Percentiles rank a stretch among this genome's conserved stretches.
These are phyloP conservation scores for Tachuris rubrigastra DNA, from an alignment of 2,113 vertebrate genomes.

Conservation along the genomic window DNA sequence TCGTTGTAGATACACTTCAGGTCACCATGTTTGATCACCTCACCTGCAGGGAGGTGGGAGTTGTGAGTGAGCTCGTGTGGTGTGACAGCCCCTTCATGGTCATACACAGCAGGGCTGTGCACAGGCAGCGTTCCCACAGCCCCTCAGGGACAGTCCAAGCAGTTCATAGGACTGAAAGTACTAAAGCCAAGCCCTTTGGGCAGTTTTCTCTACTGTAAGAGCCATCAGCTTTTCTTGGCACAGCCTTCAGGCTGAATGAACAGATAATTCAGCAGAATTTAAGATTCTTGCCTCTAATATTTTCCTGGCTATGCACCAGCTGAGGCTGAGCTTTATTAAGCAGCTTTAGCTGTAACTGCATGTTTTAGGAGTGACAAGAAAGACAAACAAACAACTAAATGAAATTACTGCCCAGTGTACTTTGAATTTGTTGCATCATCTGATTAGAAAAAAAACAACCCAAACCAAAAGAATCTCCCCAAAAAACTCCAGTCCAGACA, in stretches of 20 bases:
- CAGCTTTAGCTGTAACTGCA: background rate
- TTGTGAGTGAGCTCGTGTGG: rapidly evolving
- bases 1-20: slow-evolving; percentile 84
- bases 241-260: background rate
- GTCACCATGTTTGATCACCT: slow-evolving; percentile 87
- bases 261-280: background rate
- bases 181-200: background rate
- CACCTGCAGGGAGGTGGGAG: slow-evolving; percentile 70
- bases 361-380: background rate
- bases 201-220: background rate
- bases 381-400: background rate
- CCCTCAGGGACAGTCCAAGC: background rate
- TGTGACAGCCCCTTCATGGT: background rate
- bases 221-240: background rate
- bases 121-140: background rate
- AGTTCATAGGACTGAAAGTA: background rate
- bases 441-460: background rate
- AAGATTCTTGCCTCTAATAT: background rate
- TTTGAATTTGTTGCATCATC: background rate
- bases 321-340: background rate
- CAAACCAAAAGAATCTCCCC: background rate
- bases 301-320: background rate
- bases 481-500: background rate
- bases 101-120: background rate
- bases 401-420: background rate